phyloP scores from a whole-genome alignment of 2,888 invertebrate species.

The Catocala fraxini region DNA sequence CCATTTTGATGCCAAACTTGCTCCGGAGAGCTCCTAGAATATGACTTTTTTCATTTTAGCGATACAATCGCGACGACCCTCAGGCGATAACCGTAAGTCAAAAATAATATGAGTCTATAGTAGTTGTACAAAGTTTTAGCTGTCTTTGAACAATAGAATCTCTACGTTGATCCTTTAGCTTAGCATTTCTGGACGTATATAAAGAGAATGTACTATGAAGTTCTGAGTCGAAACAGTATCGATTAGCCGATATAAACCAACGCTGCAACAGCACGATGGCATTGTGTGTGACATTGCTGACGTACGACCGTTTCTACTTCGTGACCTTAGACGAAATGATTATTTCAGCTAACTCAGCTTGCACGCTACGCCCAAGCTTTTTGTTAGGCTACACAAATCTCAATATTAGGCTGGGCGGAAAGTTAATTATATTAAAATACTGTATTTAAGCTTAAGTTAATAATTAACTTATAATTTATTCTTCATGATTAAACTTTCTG shows the following conservation, averaged over 20 bases:
- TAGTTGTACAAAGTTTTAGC: conserved; percentile 5
- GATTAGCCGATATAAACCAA: conserved; percentile 32
- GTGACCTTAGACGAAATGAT: conserved; percentile 34
- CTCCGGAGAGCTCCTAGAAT: conserved; percentile 8
- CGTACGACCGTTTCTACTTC: conserved; percentile 31
- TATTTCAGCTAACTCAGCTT: conserved; percentile 25
- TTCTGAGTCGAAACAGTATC: conserved; percentile 24
- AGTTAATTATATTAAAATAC: no score
- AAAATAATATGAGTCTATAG: conserved; percentile 12
- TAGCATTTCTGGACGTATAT: not conserved
- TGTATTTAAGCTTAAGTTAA: no score
- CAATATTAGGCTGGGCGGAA: no score
- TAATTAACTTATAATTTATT: not conserved
- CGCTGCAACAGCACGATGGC: conserved; percentile 32
- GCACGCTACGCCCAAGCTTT: conserved; percentile 6
- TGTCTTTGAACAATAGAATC: conserved; percentile 1
- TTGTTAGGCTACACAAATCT: not conserved
- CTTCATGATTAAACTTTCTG: not conserved
- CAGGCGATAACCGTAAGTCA: conserved; percentile 13
- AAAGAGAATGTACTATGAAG: conserved; percentile 4
- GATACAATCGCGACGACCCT: conserved; percentile 11
- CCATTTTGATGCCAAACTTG: conserved; percentile 12
- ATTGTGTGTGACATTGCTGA: conserved; percentile 34
- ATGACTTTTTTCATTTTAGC: conserved; percentile 6
- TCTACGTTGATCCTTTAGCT: not conserved